These are phyloP conservation scores for Drosophila nigromelanica DNA, from an alignment of 1,140 invertebrate genomes.

Conservation along the genomic window DNA sequence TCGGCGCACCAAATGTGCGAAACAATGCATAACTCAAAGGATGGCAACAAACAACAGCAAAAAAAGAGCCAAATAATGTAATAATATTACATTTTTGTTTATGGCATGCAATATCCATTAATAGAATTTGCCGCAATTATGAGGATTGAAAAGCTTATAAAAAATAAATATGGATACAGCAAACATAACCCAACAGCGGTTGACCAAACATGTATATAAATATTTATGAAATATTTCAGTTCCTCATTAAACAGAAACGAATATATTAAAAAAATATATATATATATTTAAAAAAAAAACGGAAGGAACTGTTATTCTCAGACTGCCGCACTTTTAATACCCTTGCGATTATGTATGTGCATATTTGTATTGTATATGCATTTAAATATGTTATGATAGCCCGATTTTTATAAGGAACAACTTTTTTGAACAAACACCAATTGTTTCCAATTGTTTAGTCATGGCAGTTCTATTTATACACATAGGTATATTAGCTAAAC, in stretches of 20 bases:
- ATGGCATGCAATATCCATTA: constrained; percentile 48
- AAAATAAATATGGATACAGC: constrained; percentile 4
- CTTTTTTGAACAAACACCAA: too few relatives aligned
- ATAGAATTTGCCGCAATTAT: constrained; percentile 57
- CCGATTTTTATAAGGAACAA: too few relatives aligned
- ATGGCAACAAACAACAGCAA: constrained; percentile 2
- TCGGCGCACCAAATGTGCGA: constrained; percentile 78
- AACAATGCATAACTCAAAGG: constrained; percentile 75
- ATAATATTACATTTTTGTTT: constrained; percentile 44
- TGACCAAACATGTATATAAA: constrained; percentile 20
- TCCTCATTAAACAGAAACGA: background rate
- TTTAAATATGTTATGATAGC: too few relatives aligned
- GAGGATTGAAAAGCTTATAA: constrained; percentile 1
- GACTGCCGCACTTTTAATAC: background rate
- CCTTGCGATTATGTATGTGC: too few relatives aligned
- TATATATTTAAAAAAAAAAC: background rate
- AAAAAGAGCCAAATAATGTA: constrained; percentile 22
- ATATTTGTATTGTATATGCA: too few relatives aligned
- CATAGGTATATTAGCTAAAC: background rate
- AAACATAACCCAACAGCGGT: constrained; percentile 26
- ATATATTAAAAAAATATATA: background rate
- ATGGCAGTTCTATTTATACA: too few relatives aligned
- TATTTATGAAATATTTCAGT: constrained; percentile 12
- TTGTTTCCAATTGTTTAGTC: too few relatives aligned
- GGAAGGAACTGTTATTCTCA: background rate